Evolutionary conservation across 2,888 invertebrate species (phyloP).

Genomic region (Hyposoter dolosus): DNA sequence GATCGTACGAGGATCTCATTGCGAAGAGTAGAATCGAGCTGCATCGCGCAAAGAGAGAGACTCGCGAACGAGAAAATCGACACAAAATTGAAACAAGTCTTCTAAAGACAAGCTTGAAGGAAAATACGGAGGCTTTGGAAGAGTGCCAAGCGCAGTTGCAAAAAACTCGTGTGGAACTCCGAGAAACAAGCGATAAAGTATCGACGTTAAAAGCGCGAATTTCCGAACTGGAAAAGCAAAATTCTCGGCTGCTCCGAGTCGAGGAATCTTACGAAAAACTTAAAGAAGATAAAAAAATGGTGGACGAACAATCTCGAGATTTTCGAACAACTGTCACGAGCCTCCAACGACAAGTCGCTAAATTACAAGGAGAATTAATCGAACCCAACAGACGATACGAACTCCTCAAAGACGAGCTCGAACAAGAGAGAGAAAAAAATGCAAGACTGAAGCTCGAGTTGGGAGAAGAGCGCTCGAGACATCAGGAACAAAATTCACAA

Average conservation of each 20-base stretch:
- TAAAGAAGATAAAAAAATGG: conserved; percentile 77
- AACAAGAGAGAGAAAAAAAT: conserved; percentile 76
- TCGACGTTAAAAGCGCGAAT: conserved; percentile 72
- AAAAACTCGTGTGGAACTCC: conserved; percentile 75
- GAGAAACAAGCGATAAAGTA: conserved; percentile 74
- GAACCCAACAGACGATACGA: conserved; percentile 80
- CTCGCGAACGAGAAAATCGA: conserved; percentile 77
- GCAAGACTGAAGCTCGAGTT: conserved; percentile 77
- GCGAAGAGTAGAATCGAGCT: conserved; percentile 75
- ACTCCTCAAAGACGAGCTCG: conserved; percentile 77
- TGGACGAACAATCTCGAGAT: conserved; percentile 77
- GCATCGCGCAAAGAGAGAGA: conserved; percentile 75
- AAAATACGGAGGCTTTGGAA: conserved; percentile 78
- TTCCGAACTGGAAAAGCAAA: conserved; percentile 73
- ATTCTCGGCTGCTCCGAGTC: conserved; percentile 69
- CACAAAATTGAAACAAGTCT: conserved; percentile 76
- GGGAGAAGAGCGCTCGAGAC: conserved; percentile 73
- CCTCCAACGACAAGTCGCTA: conserved; percentile 77
- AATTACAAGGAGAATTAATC: conserved; percentile 78
- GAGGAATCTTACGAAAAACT: conserved; percentile 76
- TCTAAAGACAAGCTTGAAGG: conserved; percentile 77
- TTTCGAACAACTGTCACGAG: conserved; percentile 74
- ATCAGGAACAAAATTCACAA: conserved; percentile 77
- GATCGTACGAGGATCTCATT: conserved; percentile 77
- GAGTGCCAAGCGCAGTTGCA: conserved; percentile 79